Conservation (phyloP, 2,888 invertebrate genomes). For the Caenorhabditis doughertyi region DNA sequence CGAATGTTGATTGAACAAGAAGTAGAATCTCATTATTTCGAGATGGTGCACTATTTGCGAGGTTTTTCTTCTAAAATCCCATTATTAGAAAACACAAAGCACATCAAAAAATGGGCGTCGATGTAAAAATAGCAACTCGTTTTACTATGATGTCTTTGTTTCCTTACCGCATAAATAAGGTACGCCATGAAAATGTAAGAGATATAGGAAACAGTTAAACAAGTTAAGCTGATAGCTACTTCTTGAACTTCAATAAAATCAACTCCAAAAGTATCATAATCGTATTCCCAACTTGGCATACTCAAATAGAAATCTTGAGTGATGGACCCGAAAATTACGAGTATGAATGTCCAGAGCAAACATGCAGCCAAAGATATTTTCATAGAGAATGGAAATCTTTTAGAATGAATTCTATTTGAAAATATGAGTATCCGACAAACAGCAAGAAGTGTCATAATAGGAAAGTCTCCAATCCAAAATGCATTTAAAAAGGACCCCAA, state of each 20-base stretch:
- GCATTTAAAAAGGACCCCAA: conserved; percentile 1
- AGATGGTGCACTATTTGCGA: background rate
- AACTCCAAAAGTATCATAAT: background rate
- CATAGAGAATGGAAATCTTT: too few species aligned
- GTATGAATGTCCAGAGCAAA: too few species aligned
- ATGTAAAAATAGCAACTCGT: too few species aligned
- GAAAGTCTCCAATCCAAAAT: conserved; percentile 7
- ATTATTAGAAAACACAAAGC: too few species aligned
- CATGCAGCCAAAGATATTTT: too few species aligned
- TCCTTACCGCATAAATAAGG: conserved; percentile 5
- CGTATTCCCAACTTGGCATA: conserved; percentile 7
- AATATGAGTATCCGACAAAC: conserved; percentile 24
- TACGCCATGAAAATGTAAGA: conserved; percentile 7
- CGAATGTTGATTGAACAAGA: conserved; percentile 19
- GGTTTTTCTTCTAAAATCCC: background rate
- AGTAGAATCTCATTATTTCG: conserved; percentile 16
- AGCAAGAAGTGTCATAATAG: conserved; percentile 5
- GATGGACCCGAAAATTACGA: background rate
- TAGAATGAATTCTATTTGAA: background rate
- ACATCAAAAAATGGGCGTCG: too few species aligned
- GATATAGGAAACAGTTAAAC: conserved; percentile 4
- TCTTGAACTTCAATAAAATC: background rate
- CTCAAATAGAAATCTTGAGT: conserved; percentile 1
- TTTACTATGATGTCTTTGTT: background rate
- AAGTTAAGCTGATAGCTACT: background rate